A percentile compares a stretch with the other conserved stretches of the same genome.
phyloP scores from a whole-genome alignment of 2,797 vertebrate species.

The Phalanger gymnotis region DNA sequence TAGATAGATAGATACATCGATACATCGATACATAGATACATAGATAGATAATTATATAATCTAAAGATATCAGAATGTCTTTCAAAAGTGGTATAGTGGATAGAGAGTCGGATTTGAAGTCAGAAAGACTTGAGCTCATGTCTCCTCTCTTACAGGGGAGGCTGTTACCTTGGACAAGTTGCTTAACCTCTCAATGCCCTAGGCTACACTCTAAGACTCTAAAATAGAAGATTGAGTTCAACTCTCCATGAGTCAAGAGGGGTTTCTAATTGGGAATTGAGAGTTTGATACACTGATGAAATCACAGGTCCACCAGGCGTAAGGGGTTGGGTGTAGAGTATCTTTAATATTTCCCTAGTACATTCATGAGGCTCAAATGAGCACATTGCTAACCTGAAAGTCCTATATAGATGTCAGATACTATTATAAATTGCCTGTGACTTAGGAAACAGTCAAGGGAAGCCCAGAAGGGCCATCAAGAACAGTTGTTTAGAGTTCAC shows the following conservation, averaged over 20 bases:
- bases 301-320: not conserved
- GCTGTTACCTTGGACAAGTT: not conserved
- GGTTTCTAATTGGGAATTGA: not conserved
- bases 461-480: not conserved
- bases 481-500: not conserved
- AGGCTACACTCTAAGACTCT: not conserved
- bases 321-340: not conserved
- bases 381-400: not conserved
- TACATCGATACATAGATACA: too few relatives aligned
- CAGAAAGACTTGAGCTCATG: not conserved
- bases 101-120: not conserved
- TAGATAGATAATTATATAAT: not conserved
- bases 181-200: not conserved
- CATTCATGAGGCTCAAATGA: not conserved
- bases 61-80: not conserved
- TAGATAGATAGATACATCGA: too few relatives aligned
- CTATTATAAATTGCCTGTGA: not conserved
- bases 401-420: not conserved
- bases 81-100: not conserved
- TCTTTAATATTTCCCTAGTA: not conserved
- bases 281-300: not conserved
- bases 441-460: fast-evolving
- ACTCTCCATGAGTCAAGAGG: not conserved
- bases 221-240: not conserved
- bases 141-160: not conserved